phyloP scores from a whole-genome alignment of 2,888 invertebrate genomes.

The Blastobasis adustella region DNA sequence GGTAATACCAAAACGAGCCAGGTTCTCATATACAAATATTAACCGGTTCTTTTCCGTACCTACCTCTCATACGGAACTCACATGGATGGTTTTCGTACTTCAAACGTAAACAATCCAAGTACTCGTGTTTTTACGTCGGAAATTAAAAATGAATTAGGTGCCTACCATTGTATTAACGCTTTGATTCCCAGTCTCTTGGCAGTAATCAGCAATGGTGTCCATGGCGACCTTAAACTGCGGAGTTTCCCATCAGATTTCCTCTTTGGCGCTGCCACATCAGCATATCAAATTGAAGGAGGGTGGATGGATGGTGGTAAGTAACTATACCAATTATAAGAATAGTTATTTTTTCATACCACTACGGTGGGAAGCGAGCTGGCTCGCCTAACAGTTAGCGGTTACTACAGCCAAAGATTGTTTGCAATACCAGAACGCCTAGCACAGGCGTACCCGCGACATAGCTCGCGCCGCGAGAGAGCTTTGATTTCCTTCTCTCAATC shows the following conservation, averaged over 20 bases:
- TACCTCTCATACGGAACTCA: background rate
- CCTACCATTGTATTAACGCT: background rate
- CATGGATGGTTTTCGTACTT: background rate
- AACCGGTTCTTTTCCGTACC: background rate
- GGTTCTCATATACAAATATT: no score
- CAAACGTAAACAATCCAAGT: no score
- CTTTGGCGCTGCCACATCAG: conserved; percentile 58
- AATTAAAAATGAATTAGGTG: no score
- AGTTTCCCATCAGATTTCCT: conserved; percentile 40
- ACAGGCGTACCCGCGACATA: no score
- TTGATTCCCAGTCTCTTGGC: conserved; percentile 24
- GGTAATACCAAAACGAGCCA: no score
- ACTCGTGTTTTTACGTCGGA: no score
- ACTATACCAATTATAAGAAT: background rate
- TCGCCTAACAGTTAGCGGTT: no score
- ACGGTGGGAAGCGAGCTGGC: background rate
- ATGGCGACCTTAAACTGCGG: conserved; percentile 26
- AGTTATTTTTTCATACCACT: background rate
- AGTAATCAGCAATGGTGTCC: conserved; percentile 13
- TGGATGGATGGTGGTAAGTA: conserved; percentile 71
- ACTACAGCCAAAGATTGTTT: no score
- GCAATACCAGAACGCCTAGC: no score
- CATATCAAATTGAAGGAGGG: conserved; percentile 75
- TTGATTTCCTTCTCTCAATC: no score
- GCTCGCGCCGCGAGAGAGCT: no score